Base-by-base conservation (phyloP, 2,113 vertebrate species). In the Hemiprocne comata region DNA sequence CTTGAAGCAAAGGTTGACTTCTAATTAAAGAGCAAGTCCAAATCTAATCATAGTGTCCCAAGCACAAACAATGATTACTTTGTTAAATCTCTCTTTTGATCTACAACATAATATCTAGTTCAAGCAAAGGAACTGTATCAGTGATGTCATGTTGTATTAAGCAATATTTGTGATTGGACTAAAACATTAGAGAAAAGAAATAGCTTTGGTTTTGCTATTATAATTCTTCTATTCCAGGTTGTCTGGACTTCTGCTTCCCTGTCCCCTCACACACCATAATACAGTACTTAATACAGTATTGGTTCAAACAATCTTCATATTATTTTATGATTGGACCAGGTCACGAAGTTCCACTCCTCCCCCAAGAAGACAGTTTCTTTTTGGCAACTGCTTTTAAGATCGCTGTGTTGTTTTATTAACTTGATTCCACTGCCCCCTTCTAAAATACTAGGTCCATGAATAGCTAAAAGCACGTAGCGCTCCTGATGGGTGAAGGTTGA, bases 51-150 rank as follows among this genome's bases (percentile, higher is more conserved):
- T 70, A 61, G 6, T 71, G 38, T 88, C 92, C 17, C 16, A 80
- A 40, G 26, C 25, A 50, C 51, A 88, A 51, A 55, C 33, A 93
- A 3, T 48, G 53, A 78, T 91, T 93, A 76, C 31, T 73, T 73
- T 51, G 26, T 73, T 90, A 72, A 85, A 77, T 91, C 36, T 93
- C 42, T 87, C 64, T 90, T 60, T 88, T 92, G 65, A 93, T 91
- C 64, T 86, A 9, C 29, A 53, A 24, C 7, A 3, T 89, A 69
- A 40, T 80, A 67, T 6, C 31, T 67, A 69, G 69, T 74, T 92
- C 38, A 62, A 64, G 70, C 53, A 73, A 69, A 92, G 71, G 25
- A 67, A 65, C 17, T 64, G 51, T 34, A 31, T 72, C 38, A 44
- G 17, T 93, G 54, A 58, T 69, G 21, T 58, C 26, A 29, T 67